phyloP scores from a whole-genome alignment of 1,140 invertebrate genomes.

The Melitaea cinxia region DNA sequence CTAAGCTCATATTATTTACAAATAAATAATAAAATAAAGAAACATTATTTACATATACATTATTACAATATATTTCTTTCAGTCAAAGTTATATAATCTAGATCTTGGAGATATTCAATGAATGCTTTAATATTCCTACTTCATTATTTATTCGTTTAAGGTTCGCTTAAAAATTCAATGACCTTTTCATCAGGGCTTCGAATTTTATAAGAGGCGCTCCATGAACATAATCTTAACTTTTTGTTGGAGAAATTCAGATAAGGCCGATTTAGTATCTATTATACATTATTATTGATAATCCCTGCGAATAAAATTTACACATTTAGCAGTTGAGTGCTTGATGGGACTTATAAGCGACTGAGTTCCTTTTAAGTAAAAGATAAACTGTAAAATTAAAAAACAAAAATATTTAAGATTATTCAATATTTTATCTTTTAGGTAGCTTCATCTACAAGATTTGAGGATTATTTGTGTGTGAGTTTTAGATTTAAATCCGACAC shows the following conservation, averaged over 20 bases:
- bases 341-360: too few relatives aligned
- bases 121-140: constrained; percentile 25
- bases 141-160: constrained; percentile 25
- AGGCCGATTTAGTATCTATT: not conserved
- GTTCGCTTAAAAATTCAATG: constrained; percentile 24
- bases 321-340: too few relatives aligned
- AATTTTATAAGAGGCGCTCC: constrained; percentile 14
- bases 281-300: constrained; percentile 5
- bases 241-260: not conserved
- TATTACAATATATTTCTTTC: too few relatives aligned
- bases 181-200: constrained; percentile 3
- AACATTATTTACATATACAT: not conserved
- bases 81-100: constrained; percentile 5
- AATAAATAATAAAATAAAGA: not conserved
- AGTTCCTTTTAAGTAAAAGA: too few relatives aligned
- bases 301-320: not conserved
- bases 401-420: too few relatives aligned
- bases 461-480: too few relatives aligned
- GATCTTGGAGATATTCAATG: constrained; percentile 13
- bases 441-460: too few relatives aligned
- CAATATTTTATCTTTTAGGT: too few relatives aligned
- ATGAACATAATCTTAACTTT: constrained; percentile 1
- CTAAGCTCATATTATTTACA: not conserved
- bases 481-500: too few relatives aligned
- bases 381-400: too few relatives aligned